Percentiles rank a stretch among this genome's conserved stretches.
Evolutionary conservation across 2,888 invertebrate species (phyloP).

Genomic region (Drosophila setosimentum): DNA sequence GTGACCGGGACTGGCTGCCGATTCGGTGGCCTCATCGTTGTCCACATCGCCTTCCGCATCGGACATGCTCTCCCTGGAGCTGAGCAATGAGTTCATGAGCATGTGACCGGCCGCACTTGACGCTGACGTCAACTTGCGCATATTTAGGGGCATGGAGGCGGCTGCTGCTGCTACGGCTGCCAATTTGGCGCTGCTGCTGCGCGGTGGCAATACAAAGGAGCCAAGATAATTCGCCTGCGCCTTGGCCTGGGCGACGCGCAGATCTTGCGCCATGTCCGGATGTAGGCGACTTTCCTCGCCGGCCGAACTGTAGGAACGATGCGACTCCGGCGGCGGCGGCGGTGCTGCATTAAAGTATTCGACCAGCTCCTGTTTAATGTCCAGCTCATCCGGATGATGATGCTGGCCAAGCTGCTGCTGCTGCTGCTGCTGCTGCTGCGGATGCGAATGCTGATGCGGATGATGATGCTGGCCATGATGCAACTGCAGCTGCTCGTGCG

Average conservation of each 20-base stretch:
- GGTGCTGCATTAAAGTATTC: slow-evolving; percentile 79
- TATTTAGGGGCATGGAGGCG: slow-evolving; percentile 76
- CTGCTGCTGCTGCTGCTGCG: slow-evolving; percentile 47
- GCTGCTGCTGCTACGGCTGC: slow-evolving; percentile 33
- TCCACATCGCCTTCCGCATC: slow-evolving; percentile 70
- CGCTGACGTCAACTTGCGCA: slow-evolving; percentile 75
- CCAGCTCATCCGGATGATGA: slow-evolving; percentile 76
- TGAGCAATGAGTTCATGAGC: slow-evolving; percentile 80
- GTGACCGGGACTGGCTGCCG: slow-evolving; percentile 69
- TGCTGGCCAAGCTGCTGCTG: slow-evolving; percentile 17
- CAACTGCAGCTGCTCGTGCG: slow-evolving; percentile 68
- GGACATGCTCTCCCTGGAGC: slow-evolving; percentile 80
- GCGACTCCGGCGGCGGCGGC: slow-evolving; percentile 80
- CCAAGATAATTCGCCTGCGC: slow-evolving; percentile 78
- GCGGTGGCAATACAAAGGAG: slow-evolving; percentile 79
- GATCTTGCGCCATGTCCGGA: slow-evolving; percentile 83
- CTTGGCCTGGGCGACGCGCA: slow-evolving; percentile 82
- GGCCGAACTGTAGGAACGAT: slow-evolving; percentile 83
- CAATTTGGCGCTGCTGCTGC: slow-evolving; percentile 48
- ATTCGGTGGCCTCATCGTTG: slow-evolving; percentile 71
- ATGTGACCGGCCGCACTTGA: slow-evolving; percentile 77
- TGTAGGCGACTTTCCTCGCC: slow-evolving; percentile 80
- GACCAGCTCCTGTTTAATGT: slow-evolving; percentile 83
- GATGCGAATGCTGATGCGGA: slow-evolving; percentile 66
- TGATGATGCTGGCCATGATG: slow-evolving; percentile 49